phyloP scores from a whole-genome alignment of 2,113 vertebrate genomes.

The Zapornia atra region DNA sequence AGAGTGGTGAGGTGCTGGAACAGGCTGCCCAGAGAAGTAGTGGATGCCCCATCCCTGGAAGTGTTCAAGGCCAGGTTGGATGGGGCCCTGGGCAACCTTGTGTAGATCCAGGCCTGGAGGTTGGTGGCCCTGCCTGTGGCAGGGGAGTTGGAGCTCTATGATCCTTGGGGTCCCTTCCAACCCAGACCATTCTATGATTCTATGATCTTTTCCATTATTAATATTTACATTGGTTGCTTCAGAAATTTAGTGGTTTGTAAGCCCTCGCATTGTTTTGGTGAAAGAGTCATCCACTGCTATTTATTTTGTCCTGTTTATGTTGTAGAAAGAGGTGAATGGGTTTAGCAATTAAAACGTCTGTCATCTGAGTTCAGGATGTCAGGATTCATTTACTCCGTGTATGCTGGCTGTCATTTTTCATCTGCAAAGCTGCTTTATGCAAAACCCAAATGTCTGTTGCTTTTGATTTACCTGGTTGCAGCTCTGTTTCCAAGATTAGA shows the following conservation, averaged over 20 bases:
- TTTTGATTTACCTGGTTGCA: constrained; percentile 4
- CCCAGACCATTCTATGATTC: too few relatives aligned
- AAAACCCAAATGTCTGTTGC: not conserved
- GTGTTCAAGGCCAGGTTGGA: too few relatives aligned
- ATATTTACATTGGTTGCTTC: not conserved
- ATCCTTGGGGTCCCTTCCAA: too few relatives aligned
- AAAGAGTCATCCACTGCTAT: not conserved
- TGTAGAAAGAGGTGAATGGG: not conserved
- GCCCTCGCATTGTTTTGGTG: not conserved
- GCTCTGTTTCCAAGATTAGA: not conserved
- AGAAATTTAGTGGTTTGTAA: fast-evolving
- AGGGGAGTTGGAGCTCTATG: too few relatives aligned
- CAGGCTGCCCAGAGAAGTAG: too few relatives aligned
- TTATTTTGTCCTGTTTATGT: not conserved
- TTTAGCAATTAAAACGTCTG: not conserved
- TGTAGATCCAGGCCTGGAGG: too few relatives aligned
- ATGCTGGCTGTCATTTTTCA: constrained; percentile 9
- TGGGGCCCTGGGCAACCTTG: too few relatives aligned
- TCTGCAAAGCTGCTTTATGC: not conserved
- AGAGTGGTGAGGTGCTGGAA: too few relatives aligned
- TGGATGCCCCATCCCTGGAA: too few relatives aligned
- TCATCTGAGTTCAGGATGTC: not conserved
- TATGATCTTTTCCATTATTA: not conserved
- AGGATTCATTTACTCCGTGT: not conserved
- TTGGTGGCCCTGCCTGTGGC: too few relatives aligned